Conservation (phyloP, 2,113 vertebrate genomes). For the Vidua chalybeata region DNA sequence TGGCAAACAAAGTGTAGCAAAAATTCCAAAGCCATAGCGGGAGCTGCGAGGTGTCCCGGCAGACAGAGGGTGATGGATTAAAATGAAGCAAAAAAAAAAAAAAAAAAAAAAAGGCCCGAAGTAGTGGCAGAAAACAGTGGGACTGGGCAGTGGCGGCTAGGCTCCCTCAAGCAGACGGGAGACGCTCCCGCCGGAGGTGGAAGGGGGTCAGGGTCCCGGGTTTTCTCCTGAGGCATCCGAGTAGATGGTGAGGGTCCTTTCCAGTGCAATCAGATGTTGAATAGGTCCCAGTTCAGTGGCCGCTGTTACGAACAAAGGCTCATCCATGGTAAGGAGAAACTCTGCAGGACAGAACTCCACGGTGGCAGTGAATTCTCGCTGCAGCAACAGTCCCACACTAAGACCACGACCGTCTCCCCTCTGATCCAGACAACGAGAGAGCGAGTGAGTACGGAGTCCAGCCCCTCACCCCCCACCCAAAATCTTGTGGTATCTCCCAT, state of each 20-base stretch:
- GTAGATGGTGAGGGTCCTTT: neutral
- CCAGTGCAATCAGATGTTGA: neutral
- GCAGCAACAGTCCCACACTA: neutral
- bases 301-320: neutral
- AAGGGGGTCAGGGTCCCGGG: rapidly evolving
- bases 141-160: rapidly evolving
- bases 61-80: neutral
- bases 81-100: neutral
- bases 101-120: neutral
- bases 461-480: neutral
- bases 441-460: rapidly evolving
- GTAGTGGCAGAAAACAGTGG: neutral
- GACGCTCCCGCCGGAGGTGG: rapidly evolving
- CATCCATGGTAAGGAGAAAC: neutral
- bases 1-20: neutral
- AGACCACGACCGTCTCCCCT: rapidly evolving
- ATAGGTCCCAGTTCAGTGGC: neutral
- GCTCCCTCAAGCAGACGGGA: rapidly evolving
- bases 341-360: rapidly evolving
- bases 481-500: no score
- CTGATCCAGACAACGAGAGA: rapidly evolving
- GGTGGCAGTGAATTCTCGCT: rapidly evolving
- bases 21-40: neutral
- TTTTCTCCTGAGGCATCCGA: neutral
- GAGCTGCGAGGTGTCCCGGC: rapidly evolving